Conservation (phyloP, 2,888 invertebrate species). For the Escarpia spicata region DNA sequence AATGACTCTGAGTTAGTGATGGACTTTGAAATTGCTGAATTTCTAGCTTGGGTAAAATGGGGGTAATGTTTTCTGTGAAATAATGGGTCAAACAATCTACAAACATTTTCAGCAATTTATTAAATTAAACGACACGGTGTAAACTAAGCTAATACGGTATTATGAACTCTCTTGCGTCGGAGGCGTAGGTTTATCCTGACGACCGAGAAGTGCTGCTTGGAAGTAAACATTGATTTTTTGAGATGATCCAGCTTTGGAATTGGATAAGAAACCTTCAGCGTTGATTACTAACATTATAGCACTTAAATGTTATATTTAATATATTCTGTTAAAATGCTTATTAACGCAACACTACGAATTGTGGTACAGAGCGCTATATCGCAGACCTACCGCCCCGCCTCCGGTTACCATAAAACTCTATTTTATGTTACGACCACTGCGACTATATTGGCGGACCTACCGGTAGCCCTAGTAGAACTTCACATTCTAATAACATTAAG, state of each 20-base stretch:
- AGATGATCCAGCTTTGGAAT: neutral
- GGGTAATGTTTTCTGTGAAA: neutral
- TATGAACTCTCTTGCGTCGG: conserved; percentile 10
- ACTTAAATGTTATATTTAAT: neutral
- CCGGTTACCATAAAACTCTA: neutral
- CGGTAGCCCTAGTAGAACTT: neutral
- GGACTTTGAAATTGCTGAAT: neutral
- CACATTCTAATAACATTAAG: neutral
- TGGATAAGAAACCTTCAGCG: neutral
- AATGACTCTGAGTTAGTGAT: neutral
- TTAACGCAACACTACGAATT: neutral
- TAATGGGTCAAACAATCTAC: neutral
- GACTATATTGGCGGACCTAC: neutral
- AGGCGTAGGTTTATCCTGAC: conserved; percentile 4
- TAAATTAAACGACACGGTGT: neutral
- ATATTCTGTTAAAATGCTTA: neutral
- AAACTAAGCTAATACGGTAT: neutral
- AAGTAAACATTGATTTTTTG: neutral
- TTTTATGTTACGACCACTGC: neutral
- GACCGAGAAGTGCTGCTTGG: neutral
- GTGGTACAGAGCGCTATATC: neutral
- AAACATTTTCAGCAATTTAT: neutral
- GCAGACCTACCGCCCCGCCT: neutral
- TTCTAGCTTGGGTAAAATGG: neutral
- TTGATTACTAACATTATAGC: neutral